A percentile compares a stretch with the other conserved stretches of the same genome.
Conservation (phyloP, 2,113 vertebrate species). For the Barnardius zonarius region DNA sequence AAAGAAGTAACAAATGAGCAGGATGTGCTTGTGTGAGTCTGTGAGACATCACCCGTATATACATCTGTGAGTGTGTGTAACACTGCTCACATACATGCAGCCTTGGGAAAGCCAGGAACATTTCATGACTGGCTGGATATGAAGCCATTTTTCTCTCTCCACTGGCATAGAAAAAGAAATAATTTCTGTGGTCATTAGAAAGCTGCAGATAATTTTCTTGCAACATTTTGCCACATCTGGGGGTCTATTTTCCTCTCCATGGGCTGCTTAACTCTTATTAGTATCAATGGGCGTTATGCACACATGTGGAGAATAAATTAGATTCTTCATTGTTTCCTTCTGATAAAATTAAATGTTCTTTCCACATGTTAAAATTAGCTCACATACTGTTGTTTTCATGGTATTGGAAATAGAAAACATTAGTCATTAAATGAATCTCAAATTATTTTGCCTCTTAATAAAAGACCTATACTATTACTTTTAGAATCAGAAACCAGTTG, state of each 20-base stretch:
- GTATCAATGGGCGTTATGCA: constrained; percentile 43
- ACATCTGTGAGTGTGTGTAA: neutral
- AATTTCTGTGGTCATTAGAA: constrained; percentile 35
- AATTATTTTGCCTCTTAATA: neutral
- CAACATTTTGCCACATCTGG: constrained; percentile 47
- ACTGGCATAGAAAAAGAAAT: neutral
- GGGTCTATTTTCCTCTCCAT: constrained; percentile 46
- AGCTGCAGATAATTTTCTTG: constrained; percentile 41
- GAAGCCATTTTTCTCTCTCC: neutral
- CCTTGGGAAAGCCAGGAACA: neutral
- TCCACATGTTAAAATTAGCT: constrained; percentile 46
- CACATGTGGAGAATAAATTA: constrained; percentile 51
- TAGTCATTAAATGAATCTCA: neutral
- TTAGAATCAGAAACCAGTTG: neutral
- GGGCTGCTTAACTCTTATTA: constrained; percentile 61
- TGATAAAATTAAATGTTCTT: constrained; percentile 66
- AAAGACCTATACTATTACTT: neutral
- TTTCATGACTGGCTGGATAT: neutral
- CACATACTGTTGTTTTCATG: neutral
- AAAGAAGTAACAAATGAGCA: neutral
- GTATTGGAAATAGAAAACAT: neutral
- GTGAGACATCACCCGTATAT: neutral
- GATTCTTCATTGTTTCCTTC: constrained; percentile 37
- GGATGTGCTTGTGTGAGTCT: neutral
- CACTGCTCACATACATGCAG: neutral